Conservation (phyloP, 2,888 invertebrate genomes). For the Meiosimyza platycephala region DNA sequence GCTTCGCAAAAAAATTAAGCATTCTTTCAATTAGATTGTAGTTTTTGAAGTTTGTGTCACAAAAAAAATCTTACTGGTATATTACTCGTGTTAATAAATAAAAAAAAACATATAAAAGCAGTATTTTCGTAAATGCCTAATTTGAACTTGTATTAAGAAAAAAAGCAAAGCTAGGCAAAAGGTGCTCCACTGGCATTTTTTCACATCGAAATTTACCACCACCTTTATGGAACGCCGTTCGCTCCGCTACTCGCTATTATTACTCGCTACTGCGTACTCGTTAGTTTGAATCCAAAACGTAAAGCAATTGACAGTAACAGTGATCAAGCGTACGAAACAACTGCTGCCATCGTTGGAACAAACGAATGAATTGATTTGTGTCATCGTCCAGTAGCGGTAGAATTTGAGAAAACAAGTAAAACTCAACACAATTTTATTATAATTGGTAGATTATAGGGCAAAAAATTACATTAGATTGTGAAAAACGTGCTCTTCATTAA, state of each 20-base stretch:
- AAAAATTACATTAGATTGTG: not conserved
- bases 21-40: too few relatives aligned
- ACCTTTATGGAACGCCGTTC: not conserved
- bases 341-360: not conserved
- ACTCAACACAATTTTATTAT: not conserved
- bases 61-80: too few relatives aligned
- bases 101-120: too few relatives aligned
- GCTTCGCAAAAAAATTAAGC: conserved; percentile 13
- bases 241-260: not conserved
- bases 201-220: not conserved
- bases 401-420: not conserved
- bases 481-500: not conserved
- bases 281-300: conserved; percentile 16
- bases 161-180: not conserved
- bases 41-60: too few relatives aligned
- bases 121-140: too few relatives aligned
- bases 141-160: too few relatives aligned
- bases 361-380: conserved; percentile 6
- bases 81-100: too few relatives aligned
- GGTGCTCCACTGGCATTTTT: conserved; percentile 9
- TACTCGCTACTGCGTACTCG: conserved; percentile 15
- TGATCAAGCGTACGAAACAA: conserved; percentile 1
- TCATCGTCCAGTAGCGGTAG: conserved; percentile 15
- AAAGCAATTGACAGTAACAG: conserved; percentile 13
- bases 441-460: not conserved